Conservation (phyloP, 2,113 vertebrate species). For the Sporophila hypoxantha region DNA sequence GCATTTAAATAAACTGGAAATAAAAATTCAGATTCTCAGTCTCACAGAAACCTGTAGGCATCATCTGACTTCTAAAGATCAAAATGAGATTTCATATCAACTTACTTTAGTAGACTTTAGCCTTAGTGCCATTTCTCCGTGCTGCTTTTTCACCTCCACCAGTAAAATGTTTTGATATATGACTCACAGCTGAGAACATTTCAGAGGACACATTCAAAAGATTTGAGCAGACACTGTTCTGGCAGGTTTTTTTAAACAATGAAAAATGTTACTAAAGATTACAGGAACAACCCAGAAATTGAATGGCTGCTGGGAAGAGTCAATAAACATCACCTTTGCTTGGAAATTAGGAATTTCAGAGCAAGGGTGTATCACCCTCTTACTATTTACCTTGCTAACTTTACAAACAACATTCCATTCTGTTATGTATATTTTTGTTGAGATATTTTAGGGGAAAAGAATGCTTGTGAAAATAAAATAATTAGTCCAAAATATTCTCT, state of each 20-base stretch:
- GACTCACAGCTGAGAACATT: slow-evolving; percentile 1
- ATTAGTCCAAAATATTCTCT: slow-evolving; percentile 9
- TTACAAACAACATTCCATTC: slow-evolving; percentile 40
- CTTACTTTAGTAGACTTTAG: neutral
- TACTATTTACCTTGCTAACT: neutral
- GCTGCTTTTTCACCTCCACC: neutral
- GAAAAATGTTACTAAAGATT: slow-evolving; percentile 3
- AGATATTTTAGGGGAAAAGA: slow-evolving; percentile 4
- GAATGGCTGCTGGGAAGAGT: neutral
- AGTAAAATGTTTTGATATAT: slow-evolving; percentile 2
- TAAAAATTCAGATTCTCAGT: neutral
- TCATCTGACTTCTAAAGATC: neutral
- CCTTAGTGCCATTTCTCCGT: neutral
- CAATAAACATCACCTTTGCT: slow-evolving; percentile 35
- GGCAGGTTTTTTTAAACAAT: slow-evolving; percentile 12
- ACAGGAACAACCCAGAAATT: slow-evolving; percentile 16
- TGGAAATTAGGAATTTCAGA: neutral
- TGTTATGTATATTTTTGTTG: slow-evolving; percentile 44
- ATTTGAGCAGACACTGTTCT: slow-evolving; percentile 1
- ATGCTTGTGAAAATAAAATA: slow-evolving; percentile 14
- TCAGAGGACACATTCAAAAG: neutral
- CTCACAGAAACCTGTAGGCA: neutral
- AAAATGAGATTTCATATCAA: neutral
- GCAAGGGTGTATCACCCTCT: neutral
- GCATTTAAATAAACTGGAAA: neutral